A percentile compares a stretch with the other conserved stretches of the same genome.
These are phyloP conservation scores for Xylocopa sonorina DNA, from an alignment of 1,140 invertebrate species.

Conservation along the genomic window DNA sequence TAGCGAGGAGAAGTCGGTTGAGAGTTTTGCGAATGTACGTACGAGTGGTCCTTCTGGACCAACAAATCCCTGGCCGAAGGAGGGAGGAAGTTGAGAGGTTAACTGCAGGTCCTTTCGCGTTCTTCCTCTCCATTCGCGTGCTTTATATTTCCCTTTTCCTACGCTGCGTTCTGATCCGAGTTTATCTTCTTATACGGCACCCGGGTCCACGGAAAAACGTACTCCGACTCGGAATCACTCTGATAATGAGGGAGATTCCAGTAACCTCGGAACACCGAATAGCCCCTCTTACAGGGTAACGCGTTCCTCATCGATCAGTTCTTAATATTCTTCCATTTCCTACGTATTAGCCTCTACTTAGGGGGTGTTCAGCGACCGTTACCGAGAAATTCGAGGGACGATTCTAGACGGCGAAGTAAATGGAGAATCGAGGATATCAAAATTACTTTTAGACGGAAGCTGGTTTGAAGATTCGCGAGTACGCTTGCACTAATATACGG, in stretches of 20 bases:
- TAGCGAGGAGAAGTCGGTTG: slow-evolving; percentile 49
- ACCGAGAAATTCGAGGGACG: too few species aligned
- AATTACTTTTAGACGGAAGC: too few species aligned
- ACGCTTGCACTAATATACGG: too few species aligned
- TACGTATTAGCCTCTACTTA: neutral
- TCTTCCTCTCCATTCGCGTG: slow-evolving; percentile 52
- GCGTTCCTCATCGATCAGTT: slow-evolving; percentile 28
- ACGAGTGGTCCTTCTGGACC: slow-evolving; percentile 70
- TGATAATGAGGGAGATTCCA: slow-evolving; percentile 38
- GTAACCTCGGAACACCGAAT: slow-evolving; percentile 15
- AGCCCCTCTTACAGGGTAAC: neutral
- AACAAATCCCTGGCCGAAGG: slow-evolving; percentile 64
- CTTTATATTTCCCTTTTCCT: slow-evolving; percentile 58
- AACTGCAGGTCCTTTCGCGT: slow-evolving; percentile 64
- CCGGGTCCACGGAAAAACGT: slow-evolving; percentile 28
- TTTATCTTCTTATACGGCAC: slow-evolving; percentile 54
- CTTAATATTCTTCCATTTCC: neutral
- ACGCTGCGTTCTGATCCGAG: slow-evolving; percentile 50
- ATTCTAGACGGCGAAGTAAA: too few species aligned
- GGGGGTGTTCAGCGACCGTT: too few species aligned
- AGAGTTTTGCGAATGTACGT: slow-evolving; percentile 70
- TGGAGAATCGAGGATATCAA: too few species aligned
- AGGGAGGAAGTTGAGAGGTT: slow-evolving; percentile 63
- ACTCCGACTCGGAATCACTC: slow-evolving; percentile 41
- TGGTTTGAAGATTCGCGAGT: too few species aligned